A percentile compares a stretch with the other conserved stretches of the same genome.
Conservation (phyloP, 2,797 vertebrate species). For the Naso thynnoides region DNA sequence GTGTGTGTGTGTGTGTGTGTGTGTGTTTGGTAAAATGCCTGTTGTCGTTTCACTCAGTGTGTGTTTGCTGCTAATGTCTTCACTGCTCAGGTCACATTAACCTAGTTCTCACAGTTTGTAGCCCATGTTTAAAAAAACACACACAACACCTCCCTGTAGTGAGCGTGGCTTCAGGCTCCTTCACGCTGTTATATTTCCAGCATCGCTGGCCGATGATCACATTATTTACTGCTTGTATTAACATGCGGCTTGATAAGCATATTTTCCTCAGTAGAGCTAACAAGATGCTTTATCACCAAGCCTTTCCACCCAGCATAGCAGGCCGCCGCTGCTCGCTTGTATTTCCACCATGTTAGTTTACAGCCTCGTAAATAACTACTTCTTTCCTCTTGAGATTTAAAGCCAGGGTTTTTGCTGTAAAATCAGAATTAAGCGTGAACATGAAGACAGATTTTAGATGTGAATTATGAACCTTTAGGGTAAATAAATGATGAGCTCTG, state of each 20-base stretch:
- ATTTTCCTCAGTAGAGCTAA: slow-evolving; percentile 83
- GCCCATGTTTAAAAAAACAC: slow-evolving; percentile 42
- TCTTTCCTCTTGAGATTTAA: slow-evolving; percentile 79
- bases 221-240: slow-evolving; percentile 84
- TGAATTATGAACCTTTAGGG: slow-evolving; percentile 40
- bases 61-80: slow-evolving; percentile 67
- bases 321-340: slow-evolving; percentile 33
- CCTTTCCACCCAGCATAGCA: slow-evolving; percentile 53
- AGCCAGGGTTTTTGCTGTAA: slow-evolving; percentile 74
- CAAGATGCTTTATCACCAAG: slow-evolving; percentile 83
- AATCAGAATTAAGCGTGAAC: slow-evolving; percentile 72
- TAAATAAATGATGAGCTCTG: slow-evolving; percentile 58
- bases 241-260: slow-evolving; percentile 86
- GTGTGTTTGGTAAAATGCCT: slow-evolving; percentile 31
- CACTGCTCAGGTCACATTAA: slow-evolving; percentile 80
- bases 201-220: slow-evolving; percentile 62
- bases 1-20: slow-evolving; percentile 5
- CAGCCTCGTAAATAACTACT: slow-evolving; percentile 80
- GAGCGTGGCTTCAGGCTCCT: slow-evolving; percentile 69
- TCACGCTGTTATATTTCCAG: slow-evolving; percentile 71
- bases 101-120: slow-evolving; percentile 79
- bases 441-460: slow-evolving; percentile 54
- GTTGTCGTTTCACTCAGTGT: slow-evolving; percentile 42
- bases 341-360: slow-evolving; percentile 74
- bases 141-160: slow-evolving; percentile 52